phyloP scores from a whole-genome alignment of 2,888 invertebrate genomes.

The Drosophila merina region DNA sequence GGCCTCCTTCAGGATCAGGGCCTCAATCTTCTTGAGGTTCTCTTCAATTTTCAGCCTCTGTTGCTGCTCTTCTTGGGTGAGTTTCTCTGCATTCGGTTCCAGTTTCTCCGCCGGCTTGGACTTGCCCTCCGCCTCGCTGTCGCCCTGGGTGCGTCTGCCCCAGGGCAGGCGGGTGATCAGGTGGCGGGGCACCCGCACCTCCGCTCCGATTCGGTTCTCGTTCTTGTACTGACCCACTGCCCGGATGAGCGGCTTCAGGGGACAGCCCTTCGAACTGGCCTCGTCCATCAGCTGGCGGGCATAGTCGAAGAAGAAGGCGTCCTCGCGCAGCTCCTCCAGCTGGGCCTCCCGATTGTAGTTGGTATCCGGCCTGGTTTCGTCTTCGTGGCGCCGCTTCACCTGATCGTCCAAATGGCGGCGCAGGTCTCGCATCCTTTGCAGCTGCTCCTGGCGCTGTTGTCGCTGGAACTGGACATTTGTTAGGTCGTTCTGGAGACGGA shows the following conservation, averaged over 20 bases:
- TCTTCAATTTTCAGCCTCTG: constrained; percentile 41
- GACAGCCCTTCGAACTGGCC: constrained; percentile 65
- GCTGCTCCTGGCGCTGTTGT: constrained; percentile 51
- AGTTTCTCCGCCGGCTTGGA: not conserved
- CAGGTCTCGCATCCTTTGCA: constrained; percentile 49
- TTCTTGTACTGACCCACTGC: constrained; percentile 74
- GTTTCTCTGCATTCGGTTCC: constrained; percentile 25
- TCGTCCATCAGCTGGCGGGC: constrained; percentile 63
- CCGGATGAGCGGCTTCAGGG: constrained; percentile 72
- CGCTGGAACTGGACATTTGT: constrained; percentile 58
- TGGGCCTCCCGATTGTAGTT: constrained; percentile 66
- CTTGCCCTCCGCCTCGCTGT: constrained; percentile 53
- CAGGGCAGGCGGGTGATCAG: constrained; percentile 76
- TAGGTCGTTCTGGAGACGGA: constrained; percentile 74
- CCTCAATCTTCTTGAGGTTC: constrained; percentile 59
- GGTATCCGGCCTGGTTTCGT: constrained; percentile 61
- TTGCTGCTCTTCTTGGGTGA: constrained; percentile 38
- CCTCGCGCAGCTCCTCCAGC: constrained; percentile 68
- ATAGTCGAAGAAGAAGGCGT: constrained; percentile 64
- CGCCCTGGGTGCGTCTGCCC: constrained; percentile 68
- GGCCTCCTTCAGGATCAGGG: constrained; percentile 40
- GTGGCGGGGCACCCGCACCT: constrained; percentile 72
- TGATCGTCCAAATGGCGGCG: constrained; percentile 64
- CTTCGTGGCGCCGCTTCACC: constrained; percentile 61
- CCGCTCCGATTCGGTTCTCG: constrained; percentile 73